Conservation (phyloP, 2,113 vertebrate genomes). For the Procavia capensis region DNA sequence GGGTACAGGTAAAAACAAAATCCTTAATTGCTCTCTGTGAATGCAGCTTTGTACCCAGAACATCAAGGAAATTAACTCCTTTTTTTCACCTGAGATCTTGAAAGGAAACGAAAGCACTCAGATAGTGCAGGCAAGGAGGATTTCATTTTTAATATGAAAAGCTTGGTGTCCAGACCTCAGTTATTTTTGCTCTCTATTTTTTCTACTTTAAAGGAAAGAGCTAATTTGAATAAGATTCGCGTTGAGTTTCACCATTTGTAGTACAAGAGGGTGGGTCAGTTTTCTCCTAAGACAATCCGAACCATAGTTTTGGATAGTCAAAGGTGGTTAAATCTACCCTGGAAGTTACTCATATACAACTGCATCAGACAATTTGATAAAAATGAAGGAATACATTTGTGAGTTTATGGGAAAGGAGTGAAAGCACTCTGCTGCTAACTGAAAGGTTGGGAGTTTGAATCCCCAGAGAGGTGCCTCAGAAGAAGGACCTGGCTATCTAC, state of each 20-base stretch:
- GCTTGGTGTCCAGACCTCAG: not conserved
- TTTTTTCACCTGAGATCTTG: not conserved
- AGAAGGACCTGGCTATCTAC: not conserved
- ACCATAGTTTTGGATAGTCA: not conserved
- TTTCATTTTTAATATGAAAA: not conserved
- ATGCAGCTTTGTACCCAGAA: not conserved
- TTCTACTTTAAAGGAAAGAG: not conserved
- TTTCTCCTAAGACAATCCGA: not conserved
- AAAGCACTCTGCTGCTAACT: not conserved
- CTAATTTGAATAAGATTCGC: not conserved
- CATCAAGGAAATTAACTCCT: not conserved
- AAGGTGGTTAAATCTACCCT: not conserved
- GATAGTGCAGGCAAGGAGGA: not conserved
- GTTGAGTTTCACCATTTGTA: not conserved
- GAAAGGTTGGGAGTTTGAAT: not conserved
- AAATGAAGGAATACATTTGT: not conserved
- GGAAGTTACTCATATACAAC: not conserved
- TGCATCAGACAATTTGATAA: not conserved
- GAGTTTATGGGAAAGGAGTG: not conserved
- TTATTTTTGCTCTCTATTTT: not conserved
- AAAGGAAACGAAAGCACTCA: not conserved
- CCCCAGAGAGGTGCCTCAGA: not conserved
- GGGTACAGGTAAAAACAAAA: not conserved
- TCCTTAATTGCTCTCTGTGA: not conserved
- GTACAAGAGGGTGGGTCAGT: not conserved